phyloP scores from a whole-genome alignment of 2,113 vertebrate species.

The Phrynosoma platyrhinos region DNA sequence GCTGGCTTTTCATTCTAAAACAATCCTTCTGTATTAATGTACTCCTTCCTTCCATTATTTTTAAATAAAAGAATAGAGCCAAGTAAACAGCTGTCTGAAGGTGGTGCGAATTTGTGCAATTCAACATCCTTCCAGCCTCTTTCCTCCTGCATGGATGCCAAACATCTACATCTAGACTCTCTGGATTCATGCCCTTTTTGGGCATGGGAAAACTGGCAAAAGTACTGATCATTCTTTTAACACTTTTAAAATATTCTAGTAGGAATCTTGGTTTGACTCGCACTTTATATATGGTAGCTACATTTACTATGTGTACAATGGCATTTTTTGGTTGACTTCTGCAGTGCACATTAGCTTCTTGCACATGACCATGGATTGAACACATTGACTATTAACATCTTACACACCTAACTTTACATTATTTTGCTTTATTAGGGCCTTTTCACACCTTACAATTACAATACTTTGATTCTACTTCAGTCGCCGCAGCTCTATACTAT shows the following conservation, averaged over 20 bases:
- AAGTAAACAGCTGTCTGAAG: neutral
- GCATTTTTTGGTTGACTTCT: neutral
- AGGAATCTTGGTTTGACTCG: neutral
- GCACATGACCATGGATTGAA: neutral
- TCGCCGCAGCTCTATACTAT: too few species aligned
- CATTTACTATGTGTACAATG: neutral
- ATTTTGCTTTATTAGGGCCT: too few species aligned
- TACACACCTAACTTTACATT: neutral
- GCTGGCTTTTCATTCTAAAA: neutral
- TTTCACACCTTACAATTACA: too few species aligned
- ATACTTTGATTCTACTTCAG: too few species aligned
- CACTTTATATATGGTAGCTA: neutral
- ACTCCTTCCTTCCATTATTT: neutral
- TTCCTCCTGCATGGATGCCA: neutral
- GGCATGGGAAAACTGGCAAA: neutral
- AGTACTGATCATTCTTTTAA: neutral
- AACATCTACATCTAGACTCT: neutral
- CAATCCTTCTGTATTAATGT: constrained; percentile 4
- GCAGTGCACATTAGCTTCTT: neutral
- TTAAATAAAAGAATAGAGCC: constrained; percentile 26
- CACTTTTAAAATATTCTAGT: neutral
- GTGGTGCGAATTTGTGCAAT: neutral
- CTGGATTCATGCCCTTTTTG: neutral
- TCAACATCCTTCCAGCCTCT: neutral
- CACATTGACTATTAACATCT: neutral